These are phyloP conservation scores for Tylochromis polylepis DNA, from an alignment of 2,113 vertebrate genomes.

Conservation along the genomic window DNA sequence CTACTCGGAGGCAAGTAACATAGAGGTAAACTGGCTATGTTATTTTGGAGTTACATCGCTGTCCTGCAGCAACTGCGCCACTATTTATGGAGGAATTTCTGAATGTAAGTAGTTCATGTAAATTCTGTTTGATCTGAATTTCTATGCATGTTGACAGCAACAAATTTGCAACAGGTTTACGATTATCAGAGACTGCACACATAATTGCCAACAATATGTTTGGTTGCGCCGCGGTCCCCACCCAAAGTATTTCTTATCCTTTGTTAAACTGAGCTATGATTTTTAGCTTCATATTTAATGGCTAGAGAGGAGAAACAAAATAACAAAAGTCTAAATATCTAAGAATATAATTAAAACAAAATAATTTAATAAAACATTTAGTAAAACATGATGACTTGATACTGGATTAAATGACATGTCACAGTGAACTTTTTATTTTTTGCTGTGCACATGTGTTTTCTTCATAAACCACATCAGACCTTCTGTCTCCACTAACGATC, in stretches of 20 bases:
- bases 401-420: slow-evolving; percentile 3
- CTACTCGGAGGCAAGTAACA: accelerated
- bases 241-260: not conserved
- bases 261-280: not conserved
- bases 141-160: not conserved
- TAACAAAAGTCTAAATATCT: not conserved
- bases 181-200: not conserved
- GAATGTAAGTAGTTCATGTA: not conserved
- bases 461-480: not conserved
- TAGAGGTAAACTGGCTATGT: not conserved
- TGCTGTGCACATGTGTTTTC: not conserved
- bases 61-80: accelerated
- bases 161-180: not conserved
- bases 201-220: not conserved
- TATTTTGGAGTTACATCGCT: accelerated
- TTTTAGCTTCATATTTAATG: not conserved
- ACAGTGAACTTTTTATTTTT: not conserved
- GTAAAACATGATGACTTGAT: accelerated
- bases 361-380: not conserved
- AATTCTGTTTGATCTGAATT: not conserved
- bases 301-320: not conserved
- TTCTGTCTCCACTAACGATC: not conserved
- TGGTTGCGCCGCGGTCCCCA: not conserved
- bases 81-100: not conserved
- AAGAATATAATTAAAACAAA: not conserved